A percentile compares a stretch with the other conserved stretches of the same genome.
phyloP scores from a whole-genome alignment of 2,888 invertebrate species.

The Leptinotarsa tumamoca region DNA sequence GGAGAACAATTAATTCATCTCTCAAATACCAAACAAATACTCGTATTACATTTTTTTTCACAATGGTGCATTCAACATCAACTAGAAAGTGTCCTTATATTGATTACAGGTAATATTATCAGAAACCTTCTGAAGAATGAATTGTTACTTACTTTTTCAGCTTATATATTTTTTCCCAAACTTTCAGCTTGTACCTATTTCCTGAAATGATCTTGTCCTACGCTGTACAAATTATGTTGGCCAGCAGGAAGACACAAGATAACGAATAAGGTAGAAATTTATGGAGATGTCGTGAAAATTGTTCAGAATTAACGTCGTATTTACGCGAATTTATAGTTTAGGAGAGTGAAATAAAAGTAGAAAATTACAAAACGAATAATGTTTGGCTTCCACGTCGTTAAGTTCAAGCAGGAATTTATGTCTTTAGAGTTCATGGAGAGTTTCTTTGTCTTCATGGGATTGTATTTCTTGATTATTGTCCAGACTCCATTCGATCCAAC shows the following conservation, averaged over 20 bases:
- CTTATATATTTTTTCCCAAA: too few relatives aligned
- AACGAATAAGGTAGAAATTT: slow-evolving; percentile 35
- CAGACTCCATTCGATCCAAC: neutral
- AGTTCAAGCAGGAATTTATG: slow-evolving; percentile 33
- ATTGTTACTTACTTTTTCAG: too few relatives aligned
- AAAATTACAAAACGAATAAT: slow-evolving; percentile 33
- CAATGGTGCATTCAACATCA: too few relatives aligned
- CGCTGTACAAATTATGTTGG: neutral
- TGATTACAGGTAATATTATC: too few relatives aligned
- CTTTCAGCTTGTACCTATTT: too few relatives aligned
- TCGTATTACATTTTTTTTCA: too few relatives aligned
- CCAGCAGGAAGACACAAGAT: slow-evolving; percentile 32
- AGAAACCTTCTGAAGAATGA: too few relatives aligned
- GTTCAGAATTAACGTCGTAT: slow-evolving; percentile 41
- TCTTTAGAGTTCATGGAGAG: slow-evolving; percentile 3
- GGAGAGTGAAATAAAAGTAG: slow-evolving; percentile 28
- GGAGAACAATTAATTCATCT: too few relatives aligned
- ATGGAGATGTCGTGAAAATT: slow-evolving; percentile 35
- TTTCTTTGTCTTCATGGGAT: neutral
- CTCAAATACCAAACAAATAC: too few relatives aligned
- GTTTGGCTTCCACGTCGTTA: slow-evolving; percentile 34
- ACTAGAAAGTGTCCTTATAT: too few relatives aligned
- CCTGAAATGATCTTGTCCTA: too few relatives aligned
- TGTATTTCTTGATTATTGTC: neutral
- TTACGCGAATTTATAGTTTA: slow-evolving; percentile 35